Percentiles rank a stretch among this genome's conserved stretches.
Evolutionary conservation across 2,888 invertebrate species (phyloP).

Genomic region (Tetragnatha montana): DNA sequence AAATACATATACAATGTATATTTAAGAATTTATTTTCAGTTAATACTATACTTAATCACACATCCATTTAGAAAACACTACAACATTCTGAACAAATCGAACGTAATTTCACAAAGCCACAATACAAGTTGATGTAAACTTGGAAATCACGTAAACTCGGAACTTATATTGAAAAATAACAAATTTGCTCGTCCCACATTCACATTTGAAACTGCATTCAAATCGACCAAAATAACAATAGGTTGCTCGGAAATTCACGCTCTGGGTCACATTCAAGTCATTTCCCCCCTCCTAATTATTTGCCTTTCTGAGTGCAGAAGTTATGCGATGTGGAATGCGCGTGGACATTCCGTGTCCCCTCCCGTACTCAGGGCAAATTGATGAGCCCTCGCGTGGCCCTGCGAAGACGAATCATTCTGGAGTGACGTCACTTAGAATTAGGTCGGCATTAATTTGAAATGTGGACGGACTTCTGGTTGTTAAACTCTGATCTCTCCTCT

Average conservation of each 20-base stretch:
- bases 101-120: background rate
- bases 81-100: background rate
- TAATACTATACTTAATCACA: no score
- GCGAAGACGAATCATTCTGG: constrained; percentile 12
- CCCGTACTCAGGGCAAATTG: background rate
- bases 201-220: background rate
- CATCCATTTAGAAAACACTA: no score
- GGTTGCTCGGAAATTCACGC: background rate
- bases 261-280: background rate
- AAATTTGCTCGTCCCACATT: background rate
- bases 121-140: background rate
- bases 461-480: background rate
- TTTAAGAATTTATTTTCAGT: no score
- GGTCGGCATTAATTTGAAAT: background rate
- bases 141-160: no score
- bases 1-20: no score
- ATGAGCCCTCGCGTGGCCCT: background rate
- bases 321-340: constrained; percentile 5
- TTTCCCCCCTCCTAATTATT: background rate
- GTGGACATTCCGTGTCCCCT: background rate
- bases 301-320: constrained; percentile 1
- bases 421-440: constrained; percentile 5
- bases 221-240: background rate
- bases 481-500: background rate
- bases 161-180: background rate